Evolutionary conservation across 2,888 invertebrate species (phyloP).

Genomic region (Plusia festucae): DNA sequence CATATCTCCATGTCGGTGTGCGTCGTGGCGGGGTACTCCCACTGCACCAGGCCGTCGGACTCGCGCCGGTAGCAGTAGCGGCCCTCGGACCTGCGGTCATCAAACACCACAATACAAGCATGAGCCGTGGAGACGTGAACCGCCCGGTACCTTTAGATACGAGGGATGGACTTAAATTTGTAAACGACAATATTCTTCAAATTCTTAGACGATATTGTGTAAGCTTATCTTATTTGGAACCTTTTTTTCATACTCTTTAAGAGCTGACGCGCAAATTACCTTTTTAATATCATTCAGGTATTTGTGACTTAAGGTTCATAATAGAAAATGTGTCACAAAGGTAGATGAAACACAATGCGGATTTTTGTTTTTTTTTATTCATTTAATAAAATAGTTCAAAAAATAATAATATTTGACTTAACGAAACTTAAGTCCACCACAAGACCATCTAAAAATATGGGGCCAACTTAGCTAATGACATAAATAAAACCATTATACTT

Average conservation of each 20-base stretch:
- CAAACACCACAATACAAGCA: conserved; percentile 66
- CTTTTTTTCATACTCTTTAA: too few relatives aligned
- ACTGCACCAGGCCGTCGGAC: conserved; percentile 89
- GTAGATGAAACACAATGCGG: too few relatives aligned
- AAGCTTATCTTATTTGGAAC: too few relatives aligned
- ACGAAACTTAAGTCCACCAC: conserved; percentile 55
- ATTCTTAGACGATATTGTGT: too few relatives aligned
- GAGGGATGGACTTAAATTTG: conserved; percentile 39
- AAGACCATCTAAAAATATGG: conserved; percentile 62
- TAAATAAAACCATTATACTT: conserved; percentile 73
- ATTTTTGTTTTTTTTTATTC: too few relatives aligned
- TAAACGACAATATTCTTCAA: too few relatives aligned
- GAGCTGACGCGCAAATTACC: too few relatives aligned
- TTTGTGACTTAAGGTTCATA: too few relatives aligned
- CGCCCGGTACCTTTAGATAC: conserved; percentile 60
- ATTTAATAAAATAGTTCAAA: too few relatives aligned
- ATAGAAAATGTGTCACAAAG: too few relatives aligned
- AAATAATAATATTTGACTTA: not conserved
- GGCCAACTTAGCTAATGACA: conserved; percentile 65
- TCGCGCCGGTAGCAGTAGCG: conserved; percentile 90
- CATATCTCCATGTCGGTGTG: conserved; percentile 88
- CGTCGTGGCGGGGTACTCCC: conserved; percentile 89
- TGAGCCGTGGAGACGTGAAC: conserved; percentile 18
- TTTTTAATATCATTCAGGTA: too few relatives aligned
- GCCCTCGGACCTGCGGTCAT: conserved; percentile 87